A percentile compares a stretch with the other conserved stretches of the same genome.
Evolutionary conservation across 2,113 vertebrate genomes (phyloP).

Genomic region (Vimba vimba): DNA sequence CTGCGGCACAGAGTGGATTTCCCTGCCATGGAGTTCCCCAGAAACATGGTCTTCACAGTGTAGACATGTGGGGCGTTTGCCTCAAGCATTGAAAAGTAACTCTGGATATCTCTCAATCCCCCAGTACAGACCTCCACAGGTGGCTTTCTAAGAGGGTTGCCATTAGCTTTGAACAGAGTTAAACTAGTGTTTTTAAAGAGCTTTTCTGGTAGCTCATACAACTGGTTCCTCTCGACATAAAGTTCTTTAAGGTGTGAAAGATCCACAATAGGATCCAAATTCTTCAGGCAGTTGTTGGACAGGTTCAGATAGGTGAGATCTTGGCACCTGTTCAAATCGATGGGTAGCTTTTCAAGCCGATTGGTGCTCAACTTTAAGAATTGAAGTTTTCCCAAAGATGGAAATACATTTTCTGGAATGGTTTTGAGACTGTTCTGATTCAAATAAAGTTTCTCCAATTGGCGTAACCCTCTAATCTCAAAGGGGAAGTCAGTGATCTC

Average conservation of each 20-base stretch:
- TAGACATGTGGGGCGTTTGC: conserved; percentile 28
- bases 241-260: conserved; percentile 65
- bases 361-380: conserved; percentile 74
- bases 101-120: conserved; percentile 71
- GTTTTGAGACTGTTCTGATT: conserved; percentile 74
- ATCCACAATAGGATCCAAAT: conserved; percentile 65
- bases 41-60: conserved; percentile 77
- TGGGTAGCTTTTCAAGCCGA: conserved; percentile 65
- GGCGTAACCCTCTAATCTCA: conserved; percentile 66
- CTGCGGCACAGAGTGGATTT: conserved; percentile 77
- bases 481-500: conserved; percentile 67
- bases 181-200: conserved; percentile 66
- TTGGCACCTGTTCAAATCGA: conserved; percentile 66
- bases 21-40: conserved; percentile 70
- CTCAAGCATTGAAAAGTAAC: conserved; percentile 71
- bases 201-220: conserved; percentile 65
- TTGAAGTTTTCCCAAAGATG: conserved; percentile 63
- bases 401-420: conserved; percentile 65
- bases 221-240: conserved; percentile 67
- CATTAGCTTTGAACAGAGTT: conserved; percentile 64
- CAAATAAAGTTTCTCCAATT: conserved; percentile 71
- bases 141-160: conserved; percentile 69
- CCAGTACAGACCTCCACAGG: conserved; percentile 72
- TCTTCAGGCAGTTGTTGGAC: conserved; percentile 70
- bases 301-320: conserved; percentile 72